Evolutionary conservation across 1,140 invertebrate species (phyloP), one percentile per base, ranked within the genome.

Genomic region (Ooceraea biroi): DNA sequence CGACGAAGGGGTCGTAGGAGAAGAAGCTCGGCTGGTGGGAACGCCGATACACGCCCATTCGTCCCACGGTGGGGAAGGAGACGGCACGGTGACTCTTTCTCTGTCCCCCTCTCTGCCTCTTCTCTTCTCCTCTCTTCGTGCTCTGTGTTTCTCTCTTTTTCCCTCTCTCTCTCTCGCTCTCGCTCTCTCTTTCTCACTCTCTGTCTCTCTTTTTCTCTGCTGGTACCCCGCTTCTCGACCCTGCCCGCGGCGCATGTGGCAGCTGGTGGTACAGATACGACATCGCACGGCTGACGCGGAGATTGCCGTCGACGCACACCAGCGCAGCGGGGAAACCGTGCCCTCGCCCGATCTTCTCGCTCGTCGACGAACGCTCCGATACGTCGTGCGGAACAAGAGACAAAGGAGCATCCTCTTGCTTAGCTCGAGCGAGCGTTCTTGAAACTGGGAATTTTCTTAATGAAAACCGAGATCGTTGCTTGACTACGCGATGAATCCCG

Each of bases 31-130:
- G 71, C 19, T 80, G 72, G 88, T 85, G 82, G 92, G 89, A 87
- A 89, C 50, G 2, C 52, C 46, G 41, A 69, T 85, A 77, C 90
- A 92, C 94, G 91, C 94, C 94, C 87, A 92, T 85, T 52, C 52
- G 8, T 36, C 11, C 11, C 69, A 30, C 60, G 77, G 77, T 69
- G 61, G 84, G 88, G 73, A 25, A 52, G 10, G 72, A 84, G 77
- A 90, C 83, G 86, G 78, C 19, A 14, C 44, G 7, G 17, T 22
- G 19, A 46, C 36, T 36, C 41, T 66, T 5, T 22, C 41, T 60
- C n/a, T n/a, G n/a, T n/a, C n/a, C n/a, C n/a, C 74, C 46, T 72
- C 48, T 52, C 66, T n/a, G n/a, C n/a, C n/a, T n/a, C n/a, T n/a
- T 25, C 41, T 69, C 11, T 48, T 36, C 36, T 36, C 36, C 73